Base-by-base conservation (phyloP, 2,113 vertebrate species). In the Pomatostomus ruficeps region DNA sequence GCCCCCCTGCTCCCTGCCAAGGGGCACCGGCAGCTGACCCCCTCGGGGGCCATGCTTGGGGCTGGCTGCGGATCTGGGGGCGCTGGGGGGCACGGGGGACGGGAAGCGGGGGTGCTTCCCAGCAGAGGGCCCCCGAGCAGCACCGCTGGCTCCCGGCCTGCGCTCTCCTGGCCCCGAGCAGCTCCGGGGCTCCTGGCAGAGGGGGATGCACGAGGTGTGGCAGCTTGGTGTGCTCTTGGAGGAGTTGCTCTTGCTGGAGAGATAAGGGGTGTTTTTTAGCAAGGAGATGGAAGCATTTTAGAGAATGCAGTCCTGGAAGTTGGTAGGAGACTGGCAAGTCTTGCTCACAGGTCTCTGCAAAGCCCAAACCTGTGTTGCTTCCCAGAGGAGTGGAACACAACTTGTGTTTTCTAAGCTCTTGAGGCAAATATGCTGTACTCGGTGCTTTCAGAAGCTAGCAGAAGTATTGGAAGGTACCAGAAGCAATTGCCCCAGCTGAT, bases 341-440 rank as follows among this genome's bases (percentile, higher is more conserved):
- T 82, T 28, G 51, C 38, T 58, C 16, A 3, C 28, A 7, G 55
- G 12, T 40, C 55, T 36, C 22, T 28, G 65, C 58, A 52, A 61
- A 83, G 68, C 68, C n/a, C 45, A 31, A 22, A 28, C 23, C 28
- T 12, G 25, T 14, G 42, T 4, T 35, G 40, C 36, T 83, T 80
- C 35, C 49, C 38, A 23, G 55, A 15, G 8, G 11, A 21, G 20
- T 14, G 19, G 38, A 73, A 23, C 9, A 3, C 12, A 45, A 7
- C 9, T 0, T 38, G 28, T n/a, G 2, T 7, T 81, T 58, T 73
- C 17, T 26, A 80, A 73, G 59, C 67, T 57, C 29, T 75, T 14
- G 57, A 71, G 70, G 55, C 0, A 0, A 40, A 31, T 8, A 2
- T 0, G 1, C 36, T 1, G 3, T n/a, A 31, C 59, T 45, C 16